Conservation (phyloP, 2,113 vertebrate species). For the Dendropsophus ebraccatus region DNA sequence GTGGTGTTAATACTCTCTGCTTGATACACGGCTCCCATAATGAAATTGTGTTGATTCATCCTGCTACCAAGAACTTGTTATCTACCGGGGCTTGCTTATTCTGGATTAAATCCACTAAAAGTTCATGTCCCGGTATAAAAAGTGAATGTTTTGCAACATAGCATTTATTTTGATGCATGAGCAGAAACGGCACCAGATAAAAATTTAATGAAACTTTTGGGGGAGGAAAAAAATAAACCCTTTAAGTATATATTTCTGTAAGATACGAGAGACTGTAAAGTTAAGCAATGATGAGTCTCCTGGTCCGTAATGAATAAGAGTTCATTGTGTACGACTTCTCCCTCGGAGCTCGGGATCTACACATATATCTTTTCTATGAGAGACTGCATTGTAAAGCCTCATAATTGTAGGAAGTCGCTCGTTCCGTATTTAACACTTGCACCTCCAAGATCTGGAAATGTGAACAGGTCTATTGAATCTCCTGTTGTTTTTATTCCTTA, state of each 20-base stretch:
- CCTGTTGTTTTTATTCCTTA: no score
- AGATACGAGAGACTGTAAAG: constrained; percentile 40
- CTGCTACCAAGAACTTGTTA: constrained; percentile 20
- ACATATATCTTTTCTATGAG: constrained; percentile 6
- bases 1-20: constrained; percentile 42
- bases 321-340: neutral
- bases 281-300: constrained; percentile 34
- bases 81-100: constrained; percentile 33
- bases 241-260: constrained; percentile 41
- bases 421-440: neutral
- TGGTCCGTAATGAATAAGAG: constrained; percentile 34
- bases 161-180: constrained; percentile 46
- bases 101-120: constrained; percentile 48
- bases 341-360: neutral
- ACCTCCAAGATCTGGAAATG: neutral
- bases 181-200: constrained; percentile 29
- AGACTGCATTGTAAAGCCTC: neutral
- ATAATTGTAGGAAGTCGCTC: neutral
- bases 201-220: constrained; percentile 48
- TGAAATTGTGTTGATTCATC: constrained; percentile 48
- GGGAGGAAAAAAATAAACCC: constrained; percentile 28
- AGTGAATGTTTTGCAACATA: constrained; percentile 42
- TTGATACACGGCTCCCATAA: constrained; percentile 38
- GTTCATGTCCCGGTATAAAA: constrained; percentile 43
- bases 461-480: neutral